Evolutionary conservation across 2,797 vertebrate species (phyloP).

Genomic region (Acropternis orthonyx): DNA sequence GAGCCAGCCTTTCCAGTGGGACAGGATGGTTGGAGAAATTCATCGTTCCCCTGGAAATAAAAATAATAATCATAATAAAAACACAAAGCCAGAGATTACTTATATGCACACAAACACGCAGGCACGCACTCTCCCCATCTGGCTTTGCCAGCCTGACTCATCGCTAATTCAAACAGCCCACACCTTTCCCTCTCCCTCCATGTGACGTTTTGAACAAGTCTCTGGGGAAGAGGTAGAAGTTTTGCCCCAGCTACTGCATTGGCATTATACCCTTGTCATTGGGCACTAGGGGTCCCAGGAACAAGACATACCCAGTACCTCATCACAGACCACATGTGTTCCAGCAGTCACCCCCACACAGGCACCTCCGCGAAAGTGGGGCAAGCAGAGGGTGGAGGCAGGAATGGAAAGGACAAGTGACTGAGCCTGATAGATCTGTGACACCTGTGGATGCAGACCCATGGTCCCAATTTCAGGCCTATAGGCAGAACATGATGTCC

Average conservation of each 20-base stretch:
- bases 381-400: neutral
- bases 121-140: constrained; percentile 63
- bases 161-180: constrained; percentile 71
- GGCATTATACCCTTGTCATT: fast-evolving
- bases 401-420: constrained; percentile 30
- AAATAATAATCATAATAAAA: constrained; percentile 74
- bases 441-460: neutral
- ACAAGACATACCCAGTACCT: fast-evolving
- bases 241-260: neutral
- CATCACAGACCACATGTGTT: neutral
- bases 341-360: neutral
- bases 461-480: neutral
- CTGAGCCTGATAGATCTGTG: neutral
- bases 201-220: constrained; percentile 5
- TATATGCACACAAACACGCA: constrained; percentile 58
- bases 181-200: constrained; percentile 61
- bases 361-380: constrained; percentile 5
- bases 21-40: constrained; percentile 67
- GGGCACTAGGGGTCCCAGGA: neutral
- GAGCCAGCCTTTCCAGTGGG: constrained; percentile 71
- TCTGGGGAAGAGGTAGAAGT: neutral
- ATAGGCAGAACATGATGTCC: neutral
- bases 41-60: constrained; percentile 68
- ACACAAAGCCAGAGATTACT: constrained; percentile 68
- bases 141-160: constrained; percentile 68